These are phyloP conservation scores for Leptonema lineaticorne DNA, from an alignment of 1,140 invertebrate genomes.

Conservation along the genomic window DNA sequence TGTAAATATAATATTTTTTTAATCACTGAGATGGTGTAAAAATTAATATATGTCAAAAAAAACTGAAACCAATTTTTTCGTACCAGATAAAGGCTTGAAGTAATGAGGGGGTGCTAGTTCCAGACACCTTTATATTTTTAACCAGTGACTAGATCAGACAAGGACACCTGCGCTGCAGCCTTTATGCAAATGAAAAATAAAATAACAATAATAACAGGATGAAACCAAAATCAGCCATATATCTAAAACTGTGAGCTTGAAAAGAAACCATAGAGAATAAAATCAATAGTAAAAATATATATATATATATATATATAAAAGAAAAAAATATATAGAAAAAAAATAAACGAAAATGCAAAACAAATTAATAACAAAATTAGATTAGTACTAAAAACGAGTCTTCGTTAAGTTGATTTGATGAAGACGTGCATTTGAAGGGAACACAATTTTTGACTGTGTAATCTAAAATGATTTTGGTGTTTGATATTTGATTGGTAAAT, in stretches of 20 bases:
- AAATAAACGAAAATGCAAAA: background rate
- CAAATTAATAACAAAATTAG: too few relatives aligned
- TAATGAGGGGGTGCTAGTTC: slow-evolving; percentile 35
- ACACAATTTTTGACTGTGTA: too few relatives aligned
- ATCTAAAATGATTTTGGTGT: too few relatives aligned
- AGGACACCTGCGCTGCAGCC: slow-evolving; percentile 35
- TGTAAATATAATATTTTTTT: background rate
- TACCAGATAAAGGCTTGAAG: slow-evolving; percentile 36
- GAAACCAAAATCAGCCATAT: slow-evolving; percentile 8
- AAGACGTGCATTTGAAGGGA: too few relatives aligned
- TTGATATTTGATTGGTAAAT: too few relatives aligned
- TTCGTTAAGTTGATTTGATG: too few relatives aligned
- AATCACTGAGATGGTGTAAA: too few relatives aligned
- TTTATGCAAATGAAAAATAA: slow-evolving; percentile 30
- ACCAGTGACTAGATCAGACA: slow-evolving; percentile 37
- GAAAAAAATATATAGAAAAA: background rate
- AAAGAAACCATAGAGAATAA: too few relatives aligned
- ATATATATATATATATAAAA: background rate
- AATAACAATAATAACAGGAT: slow-evolving; percentile 24
- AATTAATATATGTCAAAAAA: background rate
- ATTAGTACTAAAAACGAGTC: too few relatives aligned
- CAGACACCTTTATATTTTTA: slow-evolving; percentile 36
- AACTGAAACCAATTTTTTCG: slow-evolving; percentile 7
- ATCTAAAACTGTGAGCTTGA: background rate
- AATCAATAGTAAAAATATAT: background rate